Evolutionary conservation across 2,113 vertebrate genomes (phyloP), one percentile per base, ranked within the genome.

Genomic region (Oncorhynchus keta): DNA sequence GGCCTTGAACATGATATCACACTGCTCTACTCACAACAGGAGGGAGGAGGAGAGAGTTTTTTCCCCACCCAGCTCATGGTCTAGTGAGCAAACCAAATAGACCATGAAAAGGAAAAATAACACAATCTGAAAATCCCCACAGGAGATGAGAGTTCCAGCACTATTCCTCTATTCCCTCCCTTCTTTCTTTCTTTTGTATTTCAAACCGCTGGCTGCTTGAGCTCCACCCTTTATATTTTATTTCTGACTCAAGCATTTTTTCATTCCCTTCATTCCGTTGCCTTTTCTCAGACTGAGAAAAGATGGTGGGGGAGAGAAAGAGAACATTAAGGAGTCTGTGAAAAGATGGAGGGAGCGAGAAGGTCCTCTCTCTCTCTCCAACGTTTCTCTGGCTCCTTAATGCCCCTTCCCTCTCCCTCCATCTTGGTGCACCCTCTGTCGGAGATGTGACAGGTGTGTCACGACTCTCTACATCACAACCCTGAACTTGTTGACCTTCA

Each of bases 401-500:
- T 45, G 9, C 39, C 39, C 39, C 9, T 3, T 45, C 39, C 9
- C 39, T 45, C 9, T 45, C 39, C 39, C 39, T 39, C 45, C 67
- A 32, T 45, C 70, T 76, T 77, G 77, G 75, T 79, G 84, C 76
- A 48, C 13, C 67, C 66, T 71, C 82, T 75, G 73, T 84, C 86
- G 72, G 75, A 65, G 82, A 88, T 88, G 80, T 90, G 88, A 89
- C 87, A 90, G 90, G 89, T 93, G 89, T 89, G 88, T 90, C 88
- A 87, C 67, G 65, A 82, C 77, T 81, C 88, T 82, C 84, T 86
- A 88, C 74, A 79, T 90, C 87, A 85, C 82, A 55, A 79, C 71
- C 85, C 83, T 86, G 84, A 82, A 91, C 89, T 86, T 83, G 79
- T 82, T 89, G 90, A 92, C 90, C 92, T 90, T 91, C 91, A 90